Percentiles rank a stretch among this genome's conserved stretches.
Evolutionary conservation across 2,888 invertebrate genomes (phyloP).

Genomic region (Timema podura): DNA sequence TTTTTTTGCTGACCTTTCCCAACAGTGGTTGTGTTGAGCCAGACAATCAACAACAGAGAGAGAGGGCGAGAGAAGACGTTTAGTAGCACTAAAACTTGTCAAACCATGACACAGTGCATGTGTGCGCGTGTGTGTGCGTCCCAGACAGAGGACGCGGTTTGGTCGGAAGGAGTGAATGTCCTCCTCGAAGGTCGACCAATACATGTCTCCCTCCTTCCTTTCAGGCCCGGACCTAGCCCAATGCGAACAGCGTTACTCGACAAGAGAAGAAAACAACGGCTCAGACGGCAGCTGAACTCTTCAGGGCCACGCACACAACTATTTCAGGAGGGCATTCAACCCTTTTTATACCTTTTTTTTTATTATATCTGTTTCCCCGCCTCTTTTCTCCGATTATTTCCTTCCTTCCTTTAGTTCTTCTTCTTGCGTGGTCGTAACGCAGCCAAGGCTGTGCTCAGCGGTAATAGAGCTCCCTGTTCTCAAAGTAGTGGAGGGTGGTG

Average conservation of each 20-base stretch:
- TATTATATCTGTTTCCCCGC: background rate
- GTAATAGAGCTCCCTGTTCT: too few relatives aligned
- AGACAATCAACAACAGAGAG: too few relatives aligned
- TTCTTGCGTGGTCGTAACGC: background rate
- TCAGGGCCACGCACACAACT: slow-evolving; percentile 12
- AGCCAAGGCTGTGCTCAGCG: too few relatives aligned
- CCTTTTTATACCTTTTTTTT: background rate
- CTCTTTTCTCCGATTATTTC: background rate
- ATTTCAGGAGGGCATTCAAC: slow-evolving; percentile 13
- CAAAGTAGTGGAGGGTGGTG: too few relatives aligned
- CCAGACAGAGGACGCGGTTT: background rate
- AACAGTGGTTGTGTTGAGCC: too few relatives aligned
- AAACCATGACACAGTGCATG: background rate
- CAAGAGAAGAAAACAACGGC: background rate
- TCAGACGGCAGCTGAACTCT: slow-evolving; percentile 12
- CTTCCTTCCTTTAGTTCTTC: background rate
- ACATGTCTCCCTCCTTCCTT: background rate
- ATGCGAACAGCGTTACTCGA: slow-evolving; percentile 4
- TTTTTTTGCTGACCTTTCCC: too few relatives aligned
- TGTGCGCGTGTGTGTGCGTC: background rate
- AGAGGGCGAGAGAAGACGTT: background rate
- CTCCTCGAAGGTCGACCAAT: slow-evolving; percentile 13
- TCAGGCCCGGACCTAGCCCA: slow-evolving; percentile 10
- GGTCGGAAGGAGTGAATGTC: slow-evolving; percentile 3
- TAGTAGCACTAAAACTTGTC: slow-evolving; percentile 10